Evolutionary conservation across 2,888 invertebrate genomes (phyloP), one percentile per base, ranked within the genome.

Genomic region (Physocephala rufipes): DNA sequence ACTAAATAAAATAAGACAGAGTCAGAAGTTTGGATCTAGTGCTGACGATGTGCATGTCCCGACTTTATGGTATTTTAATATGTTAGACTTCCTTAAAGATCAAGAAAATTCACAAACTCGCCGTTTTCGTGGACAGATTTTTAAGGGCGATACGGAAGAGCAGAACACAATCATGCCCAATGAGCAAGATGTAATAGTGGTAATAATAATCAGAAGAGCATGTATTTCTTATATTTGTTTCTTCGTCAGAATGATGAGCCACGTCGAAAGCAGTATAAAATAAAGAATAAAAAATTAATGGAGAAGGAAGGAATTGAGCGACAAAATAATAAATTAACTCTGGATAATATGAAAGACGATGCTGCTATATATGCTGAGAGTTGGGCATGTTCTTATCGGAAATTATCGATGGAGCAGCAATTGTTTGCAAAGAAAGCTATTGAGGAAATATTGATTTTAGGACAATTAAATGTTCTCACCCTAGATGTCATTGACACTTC

Each of bases 21-120:
- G 64, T 19, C 61, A 55, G 21, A 59, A 45, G 4, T 61, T 28
- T 13, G 71, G 68, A 2, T 62, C 68, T 4, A 26, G 24, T 9
- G 61, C 58, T 0, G 45, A 65, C 9, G 63, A 69, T 1, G 30
- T 65, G 2, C 64, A 74, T 59, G 45, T 28, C 4, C 71, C 74
- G 1, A 70, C 67, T 26, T 55, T 74, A 12, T 74, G 74, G 71
- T 72, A 74, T 26, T 74, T 74, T 3, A 26, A 68, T 2, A 26
- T 68, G 15, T 43, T 72, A 9, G 61, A 67, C 21, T 72, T 71
- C 43, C 28, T 74, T 2, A 28, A 28, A 43, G 72, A 72, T 3
- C 59, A 59, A 28, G 67, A 68, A 66, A 49, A 55, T 24, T 13
- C 13, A 2, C 19, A 55, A 21, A 21, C 53, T 24, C 15, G 21